Percentiles rank a stretch among this genome's conserved stretches.
These are phyloP conservation scores for Actinopyga echinites DNA, from an alignment of 53 echinoderm and acorn worm species.

Conservation along the genomic window DNA sequence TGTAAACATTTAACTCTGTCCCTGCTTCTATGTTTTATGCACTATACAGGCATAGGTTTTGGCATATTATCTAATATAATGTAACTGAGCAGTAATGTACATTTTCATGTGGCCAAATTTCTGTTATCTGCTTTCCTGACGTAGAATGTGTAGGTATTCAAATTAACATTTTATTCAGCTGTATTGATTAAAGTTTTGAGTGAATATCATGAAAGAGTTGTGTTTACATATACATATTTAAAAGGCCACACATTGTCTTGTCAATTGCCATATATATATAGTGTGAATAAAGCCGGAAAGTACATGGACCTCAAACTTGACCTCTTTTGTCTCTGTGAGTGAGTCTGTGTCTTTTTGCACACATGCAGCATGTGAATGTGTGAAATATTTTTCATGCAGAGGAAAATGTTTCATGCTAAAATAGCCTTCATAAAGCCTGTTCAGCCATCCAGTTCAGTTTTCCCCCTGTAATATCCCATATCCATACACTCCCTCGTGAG, in stretches of 20 bases:
- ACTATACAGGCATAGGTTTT: background rate
- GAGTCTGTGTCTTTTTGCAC: too few species aligned
- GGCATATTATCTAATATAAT: background rate
- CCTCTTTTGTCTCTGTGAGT: too few species aligned
- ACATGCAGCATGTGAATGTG: too few species aligned
- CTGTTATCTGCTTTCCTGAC: conserved; percentile 8
- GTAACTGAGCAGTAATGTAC: conserved; percentile 20
- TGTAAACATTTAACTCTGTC: background rate
- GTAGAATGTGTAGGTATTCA: conserved; percentile 41
- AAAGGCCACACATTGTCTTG: conserved; percentile 43
- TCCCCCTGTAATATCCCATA: too few species aligned
- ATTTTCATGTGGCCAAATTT: conserved; percentile 17
- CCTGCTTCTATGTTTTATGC: background rate
- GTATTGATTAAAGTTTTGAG: conserved; percentile 9
- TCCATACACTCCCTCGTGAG: too few species aligned
- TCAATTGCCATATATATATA: conserved; percentile 51
- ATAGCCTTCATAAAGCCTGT: too few species aligned
- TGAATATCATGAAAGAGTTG: background rate
- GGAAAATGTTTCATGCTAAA: too few species aligned
- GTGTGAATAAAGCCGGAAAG: conserved; percentile 46
- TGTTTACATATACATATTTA: conserved; percentile 36
- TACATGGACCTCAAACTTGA: conserved; percentile 12
- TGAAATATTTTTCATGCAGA: too few species aligned
- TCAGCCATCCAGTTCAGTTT: too few species aligned
- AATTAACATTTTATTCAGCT: conserved; percentile 36